phyloP scores from a whole-genome alignment of 2,113 vertebrate genomes.

The Colossoma macropomum region DNA sequence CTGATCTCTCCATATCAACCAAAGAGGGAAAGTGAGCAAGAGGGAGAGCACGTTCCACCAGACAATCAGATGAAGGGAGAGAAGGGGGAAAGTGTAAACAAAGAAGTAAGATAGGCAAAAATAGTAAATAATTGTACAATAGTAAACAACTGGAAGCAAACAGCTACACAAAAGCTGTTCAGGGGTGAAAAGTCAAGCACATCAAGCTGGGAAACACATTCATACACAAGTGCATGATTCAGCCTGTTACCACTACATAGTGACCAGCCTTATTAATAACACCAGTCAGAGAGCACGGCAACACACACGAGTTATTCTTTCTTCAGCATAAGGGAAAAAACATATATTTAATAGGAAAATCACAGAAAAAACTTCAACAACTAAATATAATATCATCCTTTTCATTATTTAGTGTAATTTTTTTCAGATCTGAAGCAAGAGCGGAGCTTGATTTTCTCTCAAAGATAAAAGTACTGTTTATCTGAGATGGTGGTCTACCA shows the following conservation, averaged over 20 bases:
- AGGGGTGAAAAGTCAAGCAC: not conserved
- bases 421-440: no score
- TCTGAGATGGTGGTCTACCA: no score
- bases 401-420: no score
- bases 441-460: no score
- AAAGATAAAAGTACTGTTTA: no score
- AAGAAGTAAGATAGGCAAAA: not conserved
- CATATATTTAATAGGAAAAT: no score
- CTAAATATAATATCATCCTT: no score
- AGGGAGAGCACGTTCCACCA: not conserved
- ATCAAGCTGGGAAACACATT: constrained; percentile 78
- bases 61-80: constrained; percentile 13
- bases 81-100: not conserved
- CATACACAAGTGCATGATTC: constrained; percentile 74
- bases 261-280: constrained; percentile 78
- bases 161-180: not conserved
- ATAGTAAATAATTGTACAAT: not conserved
- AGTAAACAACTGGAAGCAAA: not conserved
- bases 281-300: constrained; percentile 28
- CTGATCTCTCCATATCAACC: constrained; percentile 27
- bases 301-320: constrained; percentile 26
- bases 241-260: constrained; percentile 76
- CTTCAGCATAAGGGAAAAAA: no score
- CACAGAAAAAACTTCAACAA: no score
- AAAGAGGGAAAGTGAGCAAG: constrained; percentile 1